These are phyloP conservation scores for Plumapathes pennacea DNA, from an alignment of 92 coral and sea anemone species.

Conservation along the genomic window DNA sequence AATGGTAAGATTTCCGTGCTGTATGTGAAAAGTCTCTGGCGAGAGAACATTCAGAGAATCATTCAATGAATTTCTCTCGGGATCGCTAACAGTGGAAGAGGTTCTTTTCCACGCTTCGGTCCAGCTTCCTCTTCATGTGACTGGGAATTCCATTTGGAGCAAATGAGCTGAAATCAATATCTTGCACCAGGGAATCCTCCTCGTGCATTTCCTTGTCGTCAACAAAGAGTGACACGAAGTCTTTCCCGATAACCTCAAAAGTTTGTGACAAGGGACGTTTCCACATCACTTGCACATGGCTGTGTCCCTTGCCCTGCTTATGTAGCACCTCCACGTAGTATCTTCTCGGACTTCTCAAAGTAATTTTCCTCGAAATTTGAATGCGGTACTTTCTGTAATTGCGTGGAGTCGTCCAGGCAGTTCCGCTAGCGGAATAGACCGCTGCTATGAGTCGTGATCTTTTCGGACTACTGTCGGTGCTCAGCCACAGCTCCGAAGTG, in stretches of 20 bases:
- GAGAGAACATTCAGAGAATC: no score
- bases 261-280: conserved; percentile 52
- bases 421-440: conserved; percentile 62
- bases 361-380: conserved; percentile 64
- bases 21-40: no score
- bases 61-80: no score
- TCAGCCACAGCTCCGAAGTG: conserved; percentile 86
- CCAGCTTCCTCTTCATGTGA: conserved; percentile 57
- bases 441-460: conserved; percentile 75
- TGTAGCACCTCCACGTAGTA: conserved; percentile 79
- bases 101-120: conserved; percentile 46
- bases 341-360: conserved; percentile 48
- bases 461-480: conserved; percentile 75
- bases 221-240: conserved; percentile 51
- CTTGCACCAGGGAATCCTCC: conserved; percentile 43
- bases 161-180: conserved; percentile 47
- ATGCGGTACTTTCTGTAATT: conserved; percentile 57
- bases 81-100: conserved; percentile 51
- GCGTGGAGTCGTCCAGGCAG: conserved; percentile 51
- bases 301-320: conserved; percentile 66
- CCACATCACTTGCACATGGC: conserved; percentile 80
- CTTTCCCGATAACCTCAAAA: conserved; percentile 35
- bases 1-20: no score
- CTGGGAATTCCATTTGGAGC: conserved; percentile 65
- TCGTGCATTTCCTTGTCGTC: conserved; percentile 61